Evolutionary conservation across 2,797 vertebrate species (phyloP).

Genomic region (Spheniscus humboldti): DNA sequence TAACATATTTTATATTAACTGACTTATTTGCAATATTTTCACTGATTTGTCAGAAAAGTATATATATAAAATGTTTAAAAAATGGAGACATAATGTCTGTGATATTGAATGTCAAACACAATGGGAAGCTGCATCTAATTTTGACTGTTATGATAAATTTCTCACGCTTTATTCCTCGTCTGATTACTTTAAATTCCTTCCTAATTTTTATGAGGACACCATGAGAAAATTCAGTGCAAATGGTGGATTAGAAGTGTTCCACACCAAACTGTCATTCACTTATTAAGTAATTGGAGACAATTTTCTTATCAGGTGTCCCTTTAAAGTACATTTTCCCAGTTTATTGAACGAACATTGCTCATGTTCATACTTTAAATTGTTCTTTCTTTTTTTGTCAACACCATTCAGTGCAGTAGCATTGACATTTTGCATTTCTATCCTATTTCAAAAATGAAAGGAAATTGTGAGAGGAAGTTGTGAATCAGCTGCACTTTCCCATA

Average conservation of each 20-base stretch:
- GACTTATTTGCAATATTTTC: background rate
- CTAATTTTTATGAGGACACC: background rate
- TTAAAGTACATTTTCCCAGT: background rate
- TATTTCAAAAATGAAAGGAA: background rate
- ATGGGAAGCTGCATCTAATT: background rate
- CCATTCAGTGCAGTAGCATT: background rate
- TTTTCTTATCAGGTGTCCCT: background rate
- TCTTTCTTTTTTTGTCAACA: background rate
- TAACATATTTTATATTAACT: background rate
- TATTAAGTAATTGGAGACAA: background rate
- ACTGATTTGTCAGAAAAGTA: background rate
- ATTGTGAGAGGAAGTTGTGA: background rate
- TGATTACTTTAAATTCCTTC: background rate
- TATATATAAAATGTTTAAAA: background rate
- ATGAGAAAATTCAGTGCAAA: background rate
- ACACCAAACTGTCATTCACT: background rate
- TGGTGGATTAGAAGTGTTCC: background rate
- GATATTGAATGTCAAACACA: background rate
- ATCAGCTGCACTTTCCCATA: background rate
- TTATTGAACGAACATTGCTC: background rate
- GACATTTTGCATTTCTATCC: background rate
- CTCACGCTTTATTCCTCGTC: background rate
- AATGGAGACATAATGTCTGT: background rate
- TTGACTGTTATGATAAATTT: background rate
- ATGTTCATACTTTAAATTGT: background rate